Conservation (phyloP, 2,888 invertebrate genomes). For the Ichneumoninae sp. region DNA sequence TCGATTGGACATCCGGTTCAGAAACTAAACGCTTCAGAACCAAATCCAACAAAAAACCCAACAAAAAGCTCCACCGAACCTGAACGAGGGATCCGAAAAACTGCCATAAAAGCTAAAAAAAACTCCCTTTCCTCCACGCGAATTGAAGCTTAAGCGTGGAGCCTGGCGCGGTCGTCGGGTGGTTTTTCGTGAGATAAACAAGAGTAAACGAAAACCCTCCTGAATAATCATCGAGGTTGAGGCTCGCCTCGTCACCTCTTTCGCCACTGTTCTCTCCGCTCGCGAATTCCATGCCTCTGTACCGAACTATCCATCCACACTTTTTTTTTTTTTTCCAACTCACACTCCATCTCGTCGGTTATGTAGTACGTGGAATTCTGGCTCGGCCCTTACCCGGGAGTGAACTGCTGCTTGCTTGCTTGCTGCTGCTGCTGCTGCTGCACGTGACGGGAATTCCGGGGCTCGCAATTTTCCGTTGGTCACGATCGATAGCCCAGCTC, state of each 20-base stretch:
- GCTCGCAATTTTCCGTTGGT: conserved; percentile 56
- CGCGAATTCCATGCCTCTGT: conserved; percentile 51
- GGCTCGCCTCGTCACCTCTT: conserved; percentile 32
- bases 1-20: no score
- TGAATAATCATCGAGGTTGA: conserved; percentile 54
- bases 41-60: background rate
- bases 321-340: conserved; percentile 19
- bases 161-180: background rate
- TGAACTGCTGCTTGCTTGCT: conserved; percentile 49
- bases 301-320: conserved; percentile 53
- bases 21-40: no score
- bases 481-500: conserved; percentile 58
- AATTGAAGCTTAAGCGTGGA: background rate
- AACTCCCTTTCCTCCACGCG: background rate
- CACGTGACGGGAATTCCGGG: conserved; percentile 65
- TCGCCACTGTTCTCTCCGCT: background rate
- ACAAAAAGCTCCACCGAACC: background rate
- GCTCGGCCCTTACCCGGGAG: conserved; percentile 56
- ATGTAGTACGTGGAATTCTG: conserved; percentile 58
- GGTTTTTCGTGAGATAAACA: conserved; percentile 8
- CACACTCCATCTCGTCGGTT: conserved; percentile 34
- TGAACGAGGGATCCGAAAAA: background rate
- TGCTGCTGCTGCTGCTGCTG: conserved; percentile 58
- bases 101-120: background rate
- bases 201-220: conserved; percentile 17